Conservation (phyloP, 2,797 vertebrate genomes). For the Otus scops region DNA sequence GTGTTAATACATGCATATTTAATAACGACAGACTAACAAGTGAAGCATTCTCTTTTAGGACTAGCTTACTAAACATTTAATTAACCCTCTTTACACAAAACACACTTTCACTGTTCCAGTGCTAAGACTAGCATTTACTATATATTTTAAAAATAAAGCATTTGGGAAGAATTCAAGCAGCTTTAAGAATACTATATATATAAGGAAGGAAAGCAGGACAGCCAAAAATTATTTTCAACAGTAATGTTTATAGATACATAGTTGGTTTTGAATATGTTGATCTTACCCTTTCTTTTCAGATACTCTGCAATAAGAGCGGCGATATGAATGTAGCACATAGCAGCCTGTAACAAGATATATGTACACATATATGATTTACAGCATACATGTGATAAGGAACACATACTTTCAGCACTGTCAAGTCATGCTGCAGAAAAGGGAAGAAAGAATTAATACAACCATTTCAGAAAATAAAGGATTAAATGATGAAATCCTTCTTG, state of each 20-base stretch:
- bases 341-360: constrained; percentile 78
- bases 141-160: not conserved
- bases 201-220: not conserved
- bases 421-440: not conserved
- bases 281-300: constrained; percentile 94
- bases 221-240: not conserved
- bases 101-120: not conserved
- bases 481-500: not conserved
- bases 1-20: constrained; percentile 77
- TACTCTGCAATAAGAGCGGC: constrained; percentile 97
- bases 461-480: not conserved
- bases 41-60: constrained; percentile 41
- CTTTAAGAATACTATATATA: not conserved
- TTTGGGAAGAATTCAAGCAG: not conserved
- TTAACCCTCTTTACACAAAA: constrained; percentile 13
- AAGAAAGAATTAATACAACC: not conserved
- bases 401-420: not conserved
- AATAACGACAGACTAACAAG: constrained; percentile 41
- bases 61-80: not conserved
- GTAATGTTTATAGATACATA: not conserved
- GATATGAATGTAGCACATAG: constrained; percentile 99
- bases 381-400: not conserved
- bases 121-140: not conserved
- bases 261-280: not conserved
- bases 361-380: not conserved